These are phyloP conservation scores for Tachyglossus aculeatus DNA, from an alignment of 2,797 vertebrate species.

Conservation along the genomic window DNA sequence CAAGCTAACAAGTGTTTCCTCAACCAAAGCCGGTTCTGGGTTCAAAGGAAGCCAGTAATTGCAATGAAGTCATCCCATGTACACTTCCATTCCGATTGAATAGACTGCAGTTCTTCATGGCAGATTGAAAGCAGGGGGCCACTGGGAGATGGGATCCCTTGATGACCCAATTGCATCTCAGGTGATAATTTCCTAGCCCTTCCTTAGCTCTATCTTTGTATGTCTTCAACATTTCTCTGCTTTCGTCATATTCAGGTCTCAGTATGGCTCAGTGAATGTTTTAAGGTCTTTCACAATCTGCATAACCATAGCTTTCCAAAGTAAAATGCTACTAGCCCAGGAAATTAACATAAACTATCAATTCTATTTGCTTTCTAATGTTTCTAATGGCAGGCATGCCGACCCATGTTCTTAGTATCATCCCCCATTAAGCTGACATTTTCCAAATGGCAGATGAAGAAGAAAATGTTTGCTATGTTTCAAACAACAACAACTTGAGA, in stretches of 20 bases:
- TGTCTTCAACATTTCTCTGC: neutral
- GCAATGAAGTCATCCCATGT: no score
- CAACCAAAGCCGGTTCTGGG: no score
- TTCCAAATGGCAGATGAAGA: conserved; percentile 13
- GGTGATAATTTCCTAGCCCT: no score
- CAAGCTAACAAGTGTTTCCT: no score
- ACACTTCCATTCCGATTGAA: no score
- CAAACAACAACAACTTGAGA: neutral
- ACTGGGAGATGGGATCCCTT: no score
- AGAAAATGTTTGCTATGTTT: neutral
- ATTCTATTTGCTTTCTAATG: neutral
- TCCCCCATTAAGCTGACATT: neutral
- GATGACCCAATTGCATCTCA: no score
- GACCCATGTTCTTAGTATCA: neutral
- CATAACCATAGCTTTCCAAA: conserved; percentile 30
- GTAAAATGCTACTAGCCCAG: conserved; percentile 24
- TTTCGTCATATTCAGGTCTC: neutral
- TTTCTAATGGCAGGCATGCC: conserved; percentile 10
- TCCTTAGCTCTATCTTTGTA: conserved; percentile 3
- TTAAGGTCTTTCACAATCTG: neutral
- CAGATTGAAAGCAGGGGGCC: no score
- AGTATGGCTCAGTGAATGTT: fast-evolving
- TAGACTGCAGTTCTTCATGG: no score
- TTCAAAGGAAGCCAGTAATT: no score
- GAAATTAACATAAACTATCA: conserved; percentile 32